Conservation (phyloP, 2,797 vertebrate species). For the Lemur catta region DNA sequence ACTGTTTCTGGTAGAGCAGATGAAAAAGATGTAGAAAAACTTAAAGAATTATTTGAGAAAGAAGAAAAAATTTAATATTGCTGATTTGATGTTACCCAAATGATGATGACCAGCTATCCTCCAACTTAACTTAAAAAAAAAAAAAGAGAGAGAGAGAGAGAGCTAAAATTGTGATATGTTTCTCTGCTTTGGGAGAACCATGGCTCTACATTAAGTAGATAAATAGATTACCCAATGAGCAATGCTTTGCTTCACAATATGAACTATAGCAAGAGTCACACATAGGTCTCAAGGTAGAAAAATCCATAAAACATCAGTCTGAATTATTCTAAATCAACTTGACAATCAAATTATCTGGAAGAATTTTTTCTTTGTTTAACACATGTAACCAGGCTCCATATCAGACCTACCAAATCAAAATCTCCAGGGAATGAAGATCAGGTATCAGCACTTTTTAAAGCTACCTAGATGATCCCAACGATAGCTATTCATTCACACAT, state of each 20-base stretch:
- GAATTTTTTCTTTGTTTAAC: not conserved
- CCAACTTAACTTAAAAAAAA: not conserved
- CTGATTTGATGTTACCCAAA: not conserved
- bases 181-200: not conserved
- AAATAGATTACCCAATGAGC: not conserved
- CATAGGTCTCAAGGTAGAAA: not conserved
- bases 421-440: not conserved
- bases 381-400: not conserved
- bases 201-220: not conserved
- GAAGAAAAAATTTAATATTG: not conserved
- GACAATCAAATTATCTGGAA: not conserved
- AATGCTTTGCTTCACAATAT: not conserved
- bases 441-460: not conserved
- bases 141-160: not conserved
- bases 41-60: not conserved
- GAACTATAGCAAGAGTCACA: not conserved
- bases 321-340: not conserved
- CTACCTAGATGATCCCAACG: not conserved
- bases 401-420: conserved; percentile 5
- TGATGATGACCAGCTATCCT: not conserved
- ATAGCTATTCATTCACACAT: not conserved
- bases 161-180: not conserved
- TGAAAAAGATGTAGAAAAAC: not conserved
- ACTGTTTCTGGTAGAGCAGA: not conserved
- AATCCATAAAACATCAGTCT: not conserved